Percentiles rank a stretch among this genome's conserved stretches.
These are phyloP conservation scores for human (Homo sapiens) DNA, from an alignment of 2,113 vertebrate species.

Conservation along the genomic window DNA sequence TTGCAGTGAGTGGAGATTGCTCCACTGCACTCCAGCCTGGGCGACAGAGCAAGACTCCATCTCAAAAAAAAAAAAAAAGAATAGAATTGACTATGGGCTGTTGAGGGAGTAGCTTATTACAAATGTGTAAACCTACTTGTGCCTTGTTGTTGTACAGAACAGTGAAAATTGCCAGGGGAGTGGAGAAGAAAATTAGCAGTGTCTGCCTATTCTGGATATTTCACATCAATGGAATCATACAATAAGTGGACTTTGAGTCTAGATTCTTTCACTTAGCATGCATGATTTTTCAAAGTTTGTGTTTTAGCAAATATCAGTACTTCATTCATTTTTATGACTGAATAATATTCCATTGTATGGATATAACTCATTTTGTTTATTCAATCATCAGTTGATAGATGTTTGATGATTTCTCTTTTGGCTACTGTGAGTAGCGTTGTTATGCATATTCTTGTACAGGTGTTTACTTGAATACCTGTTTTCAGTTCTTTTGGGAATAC, in stretches of 20 bases:
- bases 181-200: not conserved
- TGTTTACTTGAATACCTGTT: not conserved
- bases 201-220: not conserved
- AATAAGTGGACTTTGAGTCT: not conserved
- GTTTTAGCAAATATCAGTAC: not conserved
- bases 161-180: not conserved
- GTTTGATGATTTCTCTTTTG: not conserved
- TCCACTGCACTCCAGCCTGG: no score
- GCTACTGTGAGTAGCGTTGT: not conserved
- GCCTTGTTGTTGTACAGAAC: not conserved
- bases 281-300: not conserved
- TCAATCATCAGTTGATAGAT: not conserved
- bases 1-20: no score
- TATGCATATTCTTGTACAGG: not conserved
- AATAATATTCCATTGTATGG: not conserved
- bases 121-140: not conserved
- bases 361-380: not conserved
- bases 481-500: not conserved
- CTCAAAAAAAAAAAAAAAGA: not conserved
- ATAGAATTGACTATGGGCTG: not conserved
- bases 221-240: not conserved
- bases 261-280: not conserved
- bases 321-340: not conserved
- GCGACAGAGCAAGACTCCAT: no score
- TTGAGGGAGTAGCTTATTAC: not conserved